Evolutionary conservation across 2,888 invertebrate species (phyloP).

Genomic region (Anaspis maculata): DNA sequence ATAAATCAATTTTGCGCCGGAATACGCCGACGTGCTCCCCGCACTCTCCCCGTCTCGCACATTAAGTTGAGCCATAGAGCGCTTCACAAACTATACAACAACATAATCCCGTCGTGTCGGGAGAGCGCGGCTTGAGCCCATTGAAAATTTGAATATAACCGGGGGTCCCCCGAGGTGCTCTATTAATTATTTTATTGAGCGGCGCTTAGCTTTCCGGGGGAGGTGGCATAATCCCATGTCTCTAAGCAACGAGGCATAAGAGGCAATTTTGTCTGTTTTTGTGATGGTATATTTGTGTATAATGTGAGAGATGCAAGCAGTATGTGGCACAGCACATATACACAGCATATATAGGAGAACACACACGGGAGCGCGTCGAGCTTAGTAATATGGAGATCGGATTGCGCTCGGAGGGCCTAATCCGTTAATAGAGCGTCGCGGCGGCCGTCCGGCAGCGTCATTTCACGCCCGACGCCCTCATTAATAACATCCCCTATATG

Average conservation of each 20-base stretch:
- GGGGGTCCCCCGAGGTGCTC: conserved; percentile 30
- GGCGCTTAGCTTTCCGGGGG: conserved; percentile 26
- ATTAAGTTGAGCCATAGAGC: conserved; percentile 31
- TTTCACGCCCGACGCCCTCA: conserved; percentile 39
- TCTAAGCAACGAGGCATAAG: conserved; percentile 34
- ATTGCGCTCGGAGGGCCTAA: conserved; percentile 36
- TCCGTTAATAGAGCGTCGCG: conserved; percentile 37
- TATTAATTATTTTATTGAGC: conserved; percentile 43
- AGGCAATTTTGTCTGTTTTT: conserved; percentile 37
- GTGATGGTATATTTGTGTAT: too few relatives aligned
- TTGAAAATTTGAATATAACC: conserved; percentile 34
- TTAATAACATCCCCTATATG: conserved; percentile 33
- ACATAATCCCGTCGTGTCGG: conserved; percentile 25
- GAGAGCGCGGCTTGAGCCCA: conserved; percentile 21
- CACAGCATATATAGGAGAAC: conserved; percentile 17
- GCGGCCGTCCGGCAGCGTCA: conserved; percentile 34
- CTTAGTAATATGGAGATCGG: conserved; percentile 38
- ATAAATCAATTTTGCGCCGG: too few relatives aligned
- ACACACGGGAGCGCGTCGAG: too few relatives aligned
- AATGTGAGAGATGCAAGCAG: too few relatives aligned
- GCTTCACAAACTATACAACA: conserved; percentile 29
- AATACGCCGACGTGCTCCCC: too few relatives aligned
- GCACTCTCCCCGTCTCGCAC: too few relatives aligned
- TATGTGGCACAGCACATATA: too few relatives aligned
- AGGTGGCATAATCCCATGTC: conserved; percentile 36